A percentile compares a stretch with the other conserved stretches of the same genome.
phyloP scores from a whole-genome alignment of 2,888 invertebrate species.

The Conus canariensis region DNA sequence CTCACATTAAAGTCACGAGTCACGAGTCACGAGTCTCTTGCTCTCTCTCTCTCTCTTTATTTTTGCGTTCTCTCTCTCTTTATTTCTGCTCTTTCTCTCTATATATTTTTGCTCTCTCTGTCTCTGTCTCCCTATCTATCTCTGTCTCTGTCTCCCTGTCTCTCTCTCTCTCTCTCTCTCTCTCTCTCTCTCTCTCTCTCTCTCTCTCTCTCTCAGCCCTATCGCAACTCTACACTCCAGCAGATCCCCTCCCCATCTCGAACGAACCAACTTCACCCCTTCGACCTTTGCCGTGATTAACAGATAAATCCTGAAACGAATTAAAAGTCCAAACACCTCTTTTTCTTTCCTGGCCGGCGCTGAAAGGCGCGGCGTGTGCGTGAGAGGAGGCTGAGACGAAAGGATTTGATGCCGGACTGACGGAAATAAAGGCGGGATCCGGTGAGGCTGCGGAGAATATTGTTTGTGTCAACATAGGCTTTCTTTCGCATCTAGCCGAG shows the following conservation, averaged over 20 bases:
- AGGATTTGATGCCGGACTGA: not conserved
- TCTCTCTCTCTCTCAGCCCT: not conserved
- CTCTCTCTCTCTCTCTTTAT: not conserved
- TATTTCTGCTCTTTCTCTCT: not conserved
- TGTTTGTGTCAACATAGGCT: constrained; percentile 8
- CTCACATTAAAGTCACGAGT: too few species aligned
- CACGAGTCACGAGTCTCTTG: too few species aligned
- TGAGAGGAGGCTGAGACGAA: not conserved
- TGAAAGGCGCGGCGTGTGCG: not conserved
- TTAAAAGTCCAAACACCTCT: too few species aligned
- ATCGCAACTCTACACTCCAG: too few species aligned
- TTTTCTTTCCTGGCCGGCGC: too few species aligned
- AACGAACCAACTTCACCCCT: too few species aligned
- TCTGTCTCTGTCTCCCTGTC: not conserved
- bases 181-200: not conserved
- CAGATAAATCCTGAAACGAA: not conserved
- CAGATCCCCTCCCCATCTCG: too few species aligned
- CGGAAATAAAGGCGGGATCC: constrained; percentile 16
- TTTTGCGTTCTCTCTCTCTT: too few species aligned
- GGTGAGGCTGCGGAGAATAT: constrained; percentile 28
- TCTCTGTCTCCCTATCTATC: not conserved
- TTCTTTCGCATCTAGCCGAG: not conserved
- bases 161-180: not conserved
- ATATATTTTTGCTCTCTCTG: not conserved
- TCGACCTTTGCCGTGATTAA: not conserved